These are phyloP conservation scores for Noctua janthina DNA, from an alignment of 2,888 invertebrate species.

Conservation along the genomic window DNA sequence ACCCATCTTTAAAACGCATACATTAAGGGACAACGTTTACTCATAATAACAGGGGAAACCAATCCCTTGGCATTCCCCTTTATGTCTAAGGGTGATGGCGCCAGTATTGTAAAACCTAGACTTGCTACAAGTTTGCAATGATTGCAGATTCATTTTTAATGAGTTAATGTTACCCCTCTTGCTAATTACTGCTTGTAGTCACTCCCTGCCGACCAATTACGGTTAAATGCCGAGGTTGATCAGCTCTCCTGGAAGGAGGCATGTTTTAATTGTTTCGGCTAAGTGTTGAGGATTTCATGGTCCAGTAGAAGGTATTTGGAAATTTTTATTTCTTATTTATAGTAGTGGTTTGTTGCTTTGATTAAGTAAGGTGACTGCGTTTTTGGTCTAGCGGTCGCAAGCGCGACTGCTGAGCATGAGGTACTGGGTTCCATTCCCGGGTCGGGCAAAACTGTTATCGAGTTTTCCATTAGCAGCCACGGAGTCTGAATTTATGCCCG, in stretches of 20 bases:
- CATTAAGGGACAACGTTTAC: slow-evolving; percentile 25
- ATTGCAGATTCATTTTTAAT: slow-evolving; percentile 49
- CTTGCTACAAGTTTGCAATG: slow-evolving; percentile 14
- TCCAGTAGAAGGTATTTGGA: neutral
- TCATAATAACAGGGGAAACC: slow-evolving; percentile 45
- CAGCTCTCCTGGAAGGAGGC: neutral
- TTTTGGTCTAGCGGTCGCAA: too few species aligned
- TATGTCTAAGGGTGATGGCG: slow-evolving; percentile 52
- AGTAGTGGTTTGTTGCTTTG: neutral
- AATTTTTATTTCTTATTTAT: neutral
- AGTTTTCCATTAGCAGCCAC: too few species aligned
- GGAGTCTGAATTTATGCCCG: too few species aligned
- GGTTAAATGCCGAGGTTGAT: slow-evolving; percentile 30
- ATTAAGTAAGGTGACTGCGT: neutral
- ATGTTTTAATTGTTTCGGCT: slow-evolving; percentile 14
- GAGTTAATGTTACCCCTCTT: slow-evolving; percentile 30
- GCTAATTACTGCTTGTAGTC: slow-evolving; percentile 20
- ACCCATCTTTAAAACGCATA: slow-evolving; percentile 34
- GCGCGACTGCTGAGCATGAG: too few species aligned
- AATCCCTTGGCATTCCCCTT: slow-evolving; percentile 1
- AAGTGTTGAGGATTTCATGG: slow-evolving; percentile 6
- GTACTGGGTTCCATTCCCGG: too few species aligned
- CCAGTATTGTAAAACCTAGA: slow-evolving; percentile 26
- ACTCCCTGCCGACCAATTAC: slow-evolving; percentile 25
- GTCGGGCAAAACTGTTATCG: too few species aligned